Conservation (phyloP, 2,797 vertebrate genomes). For the Hoplostethus atlanticus region DNA sequence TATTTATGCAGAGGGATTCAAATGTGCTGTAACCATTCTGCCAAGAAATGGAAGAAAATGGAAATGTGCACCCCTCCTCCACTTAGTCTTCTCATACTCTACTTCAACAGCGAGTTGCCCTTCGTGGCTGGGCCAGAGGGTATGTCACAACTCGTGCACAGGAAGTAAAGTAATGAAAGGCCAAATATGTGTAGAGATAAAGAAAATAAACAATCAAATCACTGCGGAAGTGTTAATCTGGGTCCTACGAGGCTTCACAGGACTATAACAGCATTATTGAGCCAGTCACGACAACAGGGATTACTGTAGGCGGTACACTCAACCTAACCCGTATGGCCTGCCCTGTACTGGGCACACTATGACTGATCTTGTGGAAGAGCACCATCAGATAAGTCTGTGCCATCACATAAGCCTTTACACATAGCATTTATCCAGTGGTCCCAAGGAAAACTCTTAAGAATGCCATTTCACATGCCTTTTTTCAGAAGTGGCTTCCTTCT, state of each 20-base stretch:
- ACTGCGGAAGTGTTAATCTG: conserved; percentile 1
- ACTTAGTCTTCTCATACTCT: neutral
- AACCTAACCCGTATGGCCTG: neutral
- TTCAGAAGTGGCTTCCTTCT: too few species aligned
- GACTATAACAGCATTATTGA: conserved; percentile 17
- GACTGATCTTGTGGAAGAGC: neutral
- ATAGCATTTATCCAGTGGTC: too few species aligned
- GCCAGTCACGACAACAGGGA: conserved; percentile 3
- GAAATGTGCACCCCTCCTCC: neutral
- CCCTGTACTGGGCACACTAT: neutral
- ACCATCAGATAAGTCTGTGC: neutral
- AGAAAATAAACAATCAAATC: neutral
- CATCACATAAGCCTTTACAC: neutral
- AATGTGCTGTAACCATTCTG: neutral
- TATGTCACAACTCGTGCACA: neutral
- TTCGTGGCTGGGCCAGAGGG: conserved; percentile 6
- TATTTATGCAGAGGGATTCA: conserved; percentile 10
- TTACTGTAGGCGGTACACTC: neutral
- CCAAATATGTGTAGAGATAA: neutral
- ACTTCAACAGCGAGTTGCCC: neutral
- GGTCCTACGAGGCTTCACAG: neutral
- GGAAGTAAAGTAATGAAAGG: neutral
- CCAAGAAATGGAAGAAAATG: neutral
- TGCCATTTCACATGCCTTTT: too few species aligned
- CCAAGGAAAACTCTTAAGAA: too few species aligned